Conservation (phyloP, 2,113 vertebrate genomes). For the Papio anubis region DNA sequence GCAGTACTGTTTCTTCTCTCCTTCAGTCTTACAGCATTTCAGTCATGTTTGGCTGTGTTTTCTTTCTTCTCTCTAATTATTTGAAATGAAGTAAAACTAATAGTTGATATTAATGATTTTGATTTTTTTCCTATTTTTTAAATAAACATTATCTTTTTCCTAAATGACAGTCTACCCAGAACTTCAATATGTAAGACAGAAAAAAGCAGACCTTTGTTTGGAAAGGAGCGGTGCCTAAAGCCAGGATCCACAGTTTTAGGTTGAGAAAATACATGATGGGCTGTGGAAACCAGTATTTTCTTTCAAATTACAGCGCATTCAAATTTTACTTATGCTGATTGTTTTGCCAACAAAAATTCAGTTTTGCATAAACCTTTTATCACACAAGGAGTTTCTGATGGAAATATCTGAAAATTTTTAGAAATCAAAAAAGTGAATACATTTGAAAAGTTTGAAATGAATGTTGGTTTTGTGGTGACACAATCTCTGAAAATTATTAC, state of each 20-base stretch:
- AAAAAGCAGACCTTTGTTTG: background rate
- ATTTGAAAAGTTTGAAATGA: background rate
- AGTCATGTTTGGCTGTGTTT: background rate
- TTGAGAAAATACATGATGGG: background rate
- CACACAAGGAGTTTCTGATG: background rate
- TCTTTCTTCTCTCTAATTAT: background rate
- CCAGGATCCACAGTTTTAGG: background rate
- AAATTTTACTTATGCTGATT: slow-evolving; percentile 6
- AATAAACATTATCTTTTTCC: background rate
- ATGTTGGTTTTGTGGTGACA: slow-evolving; percentile 27
- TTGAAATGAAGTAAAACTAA: background rate
- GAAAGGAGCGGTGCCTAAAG: background rate
- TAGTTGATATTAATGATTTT: background rate
- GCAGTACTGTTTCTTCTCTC: background rate
- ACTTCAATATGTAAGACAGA: background rate
- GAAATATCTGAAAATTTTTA: slow-evolving; percentile 17
- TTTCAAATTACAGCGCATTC: slow-evolving; percentile 36
- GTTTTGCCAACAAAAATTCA: slow-evolving; percentile 21
- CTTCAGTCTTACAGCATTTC: background rate
- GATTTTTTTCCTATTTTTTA: background rate
- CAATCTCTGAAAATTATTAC: slow-evolving; percentile 5
- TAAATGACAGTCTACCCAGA: background rate
- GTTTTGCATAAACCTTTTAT: slow-evolving; percentile 10
- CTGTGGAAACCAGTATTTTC: slow-evolving; percentile 34
- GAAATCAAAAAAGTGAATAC: background rate